Evolutionary conservation across 2,797 vertebrate genomes (phyloP).

Genomic region (Ciconia nigra): DNA sequence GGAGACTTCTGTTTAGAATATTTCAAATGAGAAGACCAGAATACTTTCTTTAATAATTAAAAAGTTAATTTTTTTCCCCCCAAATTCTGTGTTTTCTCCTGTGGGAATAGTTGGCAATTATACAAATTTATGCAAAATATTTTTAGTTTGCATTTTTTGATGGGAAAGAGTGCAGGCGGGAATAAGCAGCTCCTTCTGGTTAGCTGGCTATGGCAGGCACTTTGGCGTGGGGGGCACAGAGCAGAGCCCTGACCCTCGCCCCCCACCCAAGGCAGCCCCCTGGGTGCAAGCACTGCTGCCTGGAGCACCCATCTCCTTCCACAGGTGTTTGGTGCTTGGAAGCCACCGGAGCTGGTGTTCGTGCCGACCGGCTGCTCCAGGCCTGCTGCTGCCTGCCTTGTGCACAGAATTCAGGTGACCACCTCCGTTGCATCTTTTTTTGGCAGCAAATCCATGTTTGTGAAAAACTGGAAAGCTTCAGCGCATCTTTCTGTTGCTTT

Average conservation of each 20-base stretch:
- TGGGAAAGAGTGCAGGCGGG: neutral
- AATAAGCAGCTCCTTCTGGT: neutral
- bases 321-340: neutral
- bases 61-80: neutral
- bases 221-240: accelerated
- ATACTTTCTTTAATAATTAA: neutral
- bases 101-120: neutral
- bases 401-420: neutral
- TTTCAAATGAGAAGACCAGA: neutral
- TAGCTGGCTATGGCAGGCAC: neutral
- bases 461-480: neutral
- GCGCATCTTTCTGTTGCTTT: neutral
- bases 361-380: accelerated
- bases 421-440: neutral
- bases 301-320: neutral
- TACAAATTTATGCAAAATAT: conserved; percentile 4
- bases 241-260: neutral
- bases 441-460: neutral
- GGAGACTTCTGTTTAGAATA: neutral
- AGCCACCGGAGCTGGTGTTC: neutral
- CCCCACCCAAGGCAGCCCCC: neutral
- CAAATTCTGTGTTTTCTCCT: neutral
- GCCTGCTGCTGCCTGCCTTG: neutral
- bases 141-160: neutral
- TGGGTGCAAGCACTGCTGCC: neutral